Conservation (phyloP, 1,140 invertebrate species). For the Mesaphorura yosii region DNA sequence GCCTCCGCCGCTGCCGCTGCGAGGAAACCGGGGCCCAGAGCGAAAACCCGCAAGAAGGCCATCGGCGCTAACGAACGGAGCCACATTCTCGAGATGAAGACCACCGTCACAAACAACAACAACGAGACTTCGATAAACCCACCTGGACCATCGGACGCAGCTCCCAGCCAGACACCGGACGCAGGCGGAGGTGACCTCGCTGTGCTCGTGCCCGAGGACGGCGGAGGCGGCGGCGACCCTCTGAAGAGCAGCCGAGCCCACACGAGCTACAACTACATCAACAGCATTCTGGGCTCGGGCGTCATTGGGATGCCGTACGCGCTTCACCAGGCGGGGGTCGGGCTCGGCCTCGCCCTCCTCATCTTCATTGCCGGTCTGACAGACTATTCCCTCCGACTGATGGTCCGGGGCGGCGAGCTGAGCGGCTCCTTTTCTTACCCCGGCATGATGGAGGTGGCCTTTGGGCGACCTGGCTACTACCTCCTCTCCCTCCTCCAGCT, state of each 20-base stretch:
- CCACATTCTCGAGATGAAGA: too few species aligned
- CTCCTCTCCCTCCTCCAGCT: conserved; percentile 67
- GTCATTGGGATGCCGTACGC: conserved; percentile 80
- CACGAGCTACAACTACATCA: conserved; percentile 83
- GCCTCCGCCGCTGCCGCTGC: too few species aligned
- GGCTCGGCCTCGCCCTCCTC: conserved; percentile 58
- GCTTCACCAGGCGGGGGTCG: conserved; percentile 65
- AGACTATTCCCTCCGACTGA: conserved; percentile 70
- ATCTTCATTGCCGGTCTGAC: conserved; percentile 64
- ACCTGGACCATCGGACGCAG: too few species aligned
- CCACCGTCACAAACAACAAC: too few species aligned
- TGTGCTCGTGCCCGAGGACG: neutral
- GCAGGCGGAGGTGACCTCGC: neutral
- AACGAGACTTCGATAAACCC: too few species aligned
- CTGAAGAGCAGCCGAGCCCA: conserved; percentile 50
- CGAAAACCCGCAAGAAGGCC: too few species aligned
- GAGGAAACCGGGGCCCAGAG: too few species aligned
- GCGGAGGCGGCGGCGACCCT: conserved; percentile 2
- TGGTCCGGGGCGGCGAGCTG: conserved; percentile 65
- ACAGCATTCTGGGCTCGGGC: conserved; percentile 82
- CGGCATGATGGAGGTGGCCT: conserved; percentile 68
- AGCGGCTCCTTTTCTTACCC: conserved; percentile 72
- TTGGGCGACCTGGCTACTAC: conserved; percentile 66
- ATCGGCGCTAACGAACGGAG: too few species aligned
- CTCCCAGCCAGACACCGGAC: too few species aligned